Evolutionary conservation across 2,113 vertebrate species (phyloP), one percentile per base, ranked within the genome.

Genomic region (Rhea pennata): DNA sequence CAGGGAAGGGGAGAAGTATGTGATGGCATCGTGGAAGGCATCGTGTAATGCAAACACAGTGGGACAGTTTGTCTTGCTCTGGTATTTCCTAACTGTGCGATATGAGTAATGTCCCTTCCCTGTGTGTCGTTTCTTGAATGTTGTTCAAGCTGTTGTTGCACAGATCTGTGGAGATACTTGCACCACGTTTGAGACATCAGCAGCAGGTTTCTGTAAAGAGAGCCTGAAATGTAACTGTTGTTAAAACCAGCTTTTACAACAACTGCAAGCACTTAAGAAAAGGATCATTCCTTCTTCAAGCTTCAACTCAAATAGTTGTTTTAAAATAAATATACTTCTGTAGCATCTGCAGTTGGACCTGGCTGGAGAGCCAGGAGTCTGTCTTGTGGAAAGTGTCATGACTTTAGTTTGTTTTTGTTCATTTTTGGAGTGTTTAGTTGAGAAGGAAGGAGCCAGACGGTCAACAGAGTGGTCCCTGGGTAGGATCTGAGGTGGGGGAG

Each of bases 171-270:
- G 84, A 87, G 78, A 62, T 36, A 75, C 74, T 85, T 58, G 92
- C 21, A 15, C 87, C 74, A 12, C 0, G 0, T 92, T 74, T 89
- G 51, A 23, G 67, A 92, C 78, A 83, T 86, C 67, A 85, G 91
- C 84, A 83, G 84, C 79, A 91, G 87, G 87, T 85, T 91, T 89
- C 61, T 88, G 67, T 77, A 42, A 93, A 90, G 89, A 92, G 42
- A 83, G 74, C 87, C 78, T 73, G 33, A 92, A 91, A 91, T 76
- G 61, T 79, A 83, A 58, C 90, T 77, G 75, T 93, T 95, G 77
- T 94, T 96, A 94, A 95, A 93, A 93, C 73, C 19, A 8, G 59
- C 82, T 95, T 96, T 95, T 95, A 89, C 42, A 77, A 72, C 79
- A 92, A 97, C 87, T 15, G 0, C 93, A 96, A 77, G 84, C 65